These are phyloP conservation scores for Pica pica DNA, from an alignment of 2,113 vertebrate species.

Conservation along the genomic window DNA sequence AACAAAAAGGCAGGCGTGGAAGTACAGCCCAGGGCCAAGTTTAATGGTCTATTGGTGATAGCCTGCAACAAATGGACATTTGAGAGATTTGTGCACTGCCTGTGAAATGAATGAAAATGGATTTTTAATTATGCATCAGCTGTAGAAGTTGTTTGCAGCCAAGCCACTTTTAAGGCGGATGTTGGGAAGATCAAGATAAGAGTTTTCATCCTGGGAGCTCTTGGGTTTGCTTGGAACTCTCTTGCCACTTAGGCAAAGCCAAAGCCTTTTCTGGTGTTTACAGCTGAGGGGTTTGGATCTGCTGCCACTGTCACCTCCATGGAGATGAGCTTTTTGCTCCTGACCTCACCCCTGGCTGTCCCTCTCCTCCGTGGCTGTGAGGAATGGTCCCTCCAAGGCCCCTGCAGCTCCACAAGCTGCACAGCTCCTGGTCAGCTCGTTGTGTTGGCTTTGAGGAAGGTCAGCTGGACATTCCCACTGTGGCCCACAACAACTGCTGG, in stretches of 20 bases:
- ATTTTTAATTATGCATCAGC: conserved; percentile 37
- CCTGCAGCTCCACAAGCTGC: background rate
- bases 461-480: background rate
- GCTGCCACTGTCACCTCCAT: background rate
- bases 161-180: background rate
- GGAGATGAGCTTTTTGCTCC: rapidly evolving
- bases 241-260: background rate
- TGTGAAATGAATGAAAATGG: conserved; percentile 4
- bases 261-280: background rate
- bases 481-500: background rate
- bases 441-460: background rate
- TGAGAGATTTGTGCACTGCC: background rate
- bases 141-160: background rate
- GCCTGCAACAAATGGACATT: background rate
- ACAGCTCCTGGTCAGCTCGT: rapidly evolving
- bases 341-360: background rate
- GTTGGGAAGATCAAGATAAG: background rate
- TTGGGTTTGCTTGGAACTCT: background rate
- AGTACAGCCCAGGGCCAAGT: background rate
- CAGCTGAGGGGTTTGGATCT: background rate
- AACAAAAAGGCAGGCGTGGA: background rate
- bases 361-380: rapidly evolving
- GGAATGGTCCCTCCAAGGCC: background rate
- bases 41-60: background rate
- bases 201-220: background rate